Evolutionary conservation across 2,113 vertebrate species (phyloP).

Genomic region (Bucco capensis): DNA sequence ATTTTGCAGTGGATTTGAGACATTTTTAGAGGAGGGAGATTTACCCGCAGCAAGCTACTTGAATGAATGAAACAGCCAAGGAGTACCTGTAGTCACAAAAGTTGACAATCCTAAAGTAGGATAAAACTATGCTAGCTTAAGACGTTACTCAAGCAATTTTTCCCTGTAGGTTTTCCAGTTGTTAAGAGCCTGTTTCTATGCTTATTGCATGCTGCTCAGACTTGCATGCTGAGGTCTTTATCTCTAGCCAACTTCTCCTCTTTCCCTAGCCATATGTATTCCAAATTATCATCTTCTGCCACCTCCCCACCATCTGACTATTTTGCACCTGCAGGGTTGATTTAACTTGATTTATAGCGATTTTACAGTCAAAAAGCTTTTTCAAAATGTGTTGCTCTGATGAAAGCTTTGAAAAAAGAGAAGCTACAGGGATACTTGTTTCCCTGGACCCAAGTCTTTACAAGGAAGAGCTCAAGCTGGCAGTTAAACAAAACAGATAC

Average conservation of each 20-base stretch:
- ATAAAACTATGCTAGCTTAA: neutral
- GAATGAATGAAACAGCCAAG: neutral
- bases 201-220: neutral
- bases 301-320: conserved; percentile 18
- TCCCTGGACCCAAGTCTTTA: neutral
- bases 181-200: neutral
- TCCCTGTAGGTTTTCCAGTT: neutral
- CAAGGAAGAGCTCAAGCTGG: too few relatives aligned
- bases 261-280: neutral
- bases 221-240: neutral
- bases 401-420: neutral
- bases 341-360: neutral
- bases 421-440: neutral
- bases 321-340: neutral
- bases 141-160: neutral
- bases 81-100: neutral
- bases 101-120: neutral
- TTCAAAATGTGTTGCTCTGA: neutral
- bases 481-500: neutral
- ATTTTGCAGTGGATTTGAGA: neutral
- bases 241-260: neutral
- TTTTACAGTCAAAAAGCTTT: neutral
- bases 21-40: neutral
- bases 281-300: neutral
- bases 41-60: neutral